Evolutionary conservation across 2,888 invertebrate genomes (phyloP).

Genomic region (Agrotis segetum): DNA sequence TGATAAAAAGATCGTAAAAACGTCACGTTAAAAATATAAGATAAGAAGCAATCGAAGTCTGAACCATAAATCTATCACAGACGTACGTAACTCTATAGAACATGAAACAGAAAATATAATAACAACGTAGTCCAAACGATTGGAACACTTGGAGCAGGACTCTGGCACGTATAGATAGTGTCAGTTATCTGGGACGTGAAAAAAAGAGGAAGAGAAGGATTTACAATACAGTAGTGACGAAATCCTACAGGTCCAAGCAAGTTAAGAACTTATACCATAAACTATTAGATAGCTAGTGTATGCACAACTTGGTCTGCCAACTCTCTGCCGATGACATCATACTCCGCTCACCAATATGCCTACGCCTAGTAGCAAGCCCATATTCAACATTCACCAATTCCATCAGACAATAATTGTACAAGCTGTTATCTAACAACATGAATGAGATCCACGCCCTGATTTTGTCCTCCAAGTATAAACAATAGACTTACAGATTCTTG

Average conservation of each 20-base stretch:
- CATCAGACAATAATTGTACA: conserved; percentile 11
- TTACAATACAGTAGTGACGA: neutral
- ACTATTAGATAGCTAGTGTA: neutral
- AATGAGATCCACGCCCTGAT: conserved; percentile 35
- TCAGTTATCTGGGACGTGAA: neutral
- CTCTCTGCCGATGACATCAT: conserved; percentile 34
- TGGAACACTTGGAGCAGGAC: neutral
- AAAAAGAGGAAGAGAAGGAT: neutral
- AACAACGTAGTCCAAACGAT: conserved; percentile 10
- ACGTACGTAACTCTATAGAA: conserved; percentile 28
- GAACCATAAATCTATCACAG: conserved; percentile 38
- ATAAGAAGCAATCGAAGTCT: conserved; percentile 30
- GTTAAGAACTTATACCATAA: neutral
- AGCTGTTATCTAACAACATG: conserved; percentile 30
- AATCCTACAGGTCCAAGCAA: no score
- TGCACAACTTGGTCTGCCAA: conserved; percentile 5
- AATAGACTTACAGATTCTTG: conserved; percentile 20
- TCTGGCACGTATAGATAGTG: neutral
- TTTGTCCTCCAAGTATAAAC: conserved; percentile 23
- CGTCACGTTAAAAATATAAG: conserved; percentile 20
- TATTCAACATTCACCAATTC: conserved; percentile 33
- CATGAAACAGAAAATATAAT: conserved; percentile 28
- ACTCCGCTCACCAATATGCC: conserved; percentile 17
- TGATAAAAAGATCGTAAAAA: conserved; percentile 22
- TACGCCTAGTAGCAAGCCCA: conserved; percentile 3